Conservation (phyloP, 2,113 vertebrate species). For the Campylorhamphus procurvoides region DNA sequence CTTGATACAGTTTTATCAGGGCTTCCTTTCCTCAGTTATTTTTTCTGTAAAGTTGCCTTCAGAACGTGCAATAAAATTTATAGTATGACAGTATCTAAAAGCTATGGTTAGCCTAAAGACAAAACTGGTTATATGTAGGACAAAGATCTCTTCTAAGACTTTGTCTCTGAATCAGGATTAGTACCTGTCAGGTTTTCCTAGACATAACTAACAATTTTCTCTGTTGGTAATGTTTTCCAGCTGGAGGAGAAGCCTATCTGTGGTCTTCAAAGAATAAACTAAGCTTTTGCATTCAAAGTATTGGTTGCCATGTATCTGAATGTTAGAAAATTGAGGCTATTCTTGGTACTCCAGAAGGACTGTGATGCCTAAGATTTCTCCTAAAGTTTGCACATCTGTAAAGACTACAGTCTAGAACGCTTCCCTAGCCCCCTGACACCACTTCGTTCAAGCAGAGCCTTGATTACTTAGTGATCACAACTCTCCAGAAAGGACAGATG, state of each 20-base stretch:
- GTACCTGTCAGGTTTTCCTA: slow-evolving; percentile 26
- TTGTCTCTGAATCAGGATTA: not conserved
- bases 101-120: not conserved
- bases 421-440: not conserved
- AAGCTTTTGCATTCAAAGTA: not conserved
- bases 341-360: not conserved
- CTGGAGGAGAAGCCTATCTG: not conserved
- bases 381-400: not conserved
- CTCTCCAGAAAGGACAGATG: not conserved
- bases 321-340: not conserved
- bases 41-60: not conserved
- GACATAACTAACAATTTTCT: not conserved
- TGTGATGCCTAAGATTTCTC: not conserved
- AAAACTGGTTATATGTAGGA: not conserved
- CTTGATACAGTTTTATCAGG: slow-evolving; percentile 4
- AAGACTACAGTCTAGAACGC: not conserved
- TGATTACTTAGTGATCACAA: not conserved
- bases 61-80: not conserved
- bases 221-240: not conserved
- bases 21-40: not conserved
- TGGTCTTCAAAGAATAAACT: slow-evolving; percentile 3
- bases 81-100: not conserved
- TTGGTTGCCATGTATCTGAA: not conserved
- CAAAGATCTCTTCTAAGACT: not conserved
- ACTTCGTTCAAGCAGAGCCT: not conserved